Evolutionary conservation across 2,888 invertebrate species (phyloP).

Genomic region (Dyspetes luteomarginatus): DNA sequence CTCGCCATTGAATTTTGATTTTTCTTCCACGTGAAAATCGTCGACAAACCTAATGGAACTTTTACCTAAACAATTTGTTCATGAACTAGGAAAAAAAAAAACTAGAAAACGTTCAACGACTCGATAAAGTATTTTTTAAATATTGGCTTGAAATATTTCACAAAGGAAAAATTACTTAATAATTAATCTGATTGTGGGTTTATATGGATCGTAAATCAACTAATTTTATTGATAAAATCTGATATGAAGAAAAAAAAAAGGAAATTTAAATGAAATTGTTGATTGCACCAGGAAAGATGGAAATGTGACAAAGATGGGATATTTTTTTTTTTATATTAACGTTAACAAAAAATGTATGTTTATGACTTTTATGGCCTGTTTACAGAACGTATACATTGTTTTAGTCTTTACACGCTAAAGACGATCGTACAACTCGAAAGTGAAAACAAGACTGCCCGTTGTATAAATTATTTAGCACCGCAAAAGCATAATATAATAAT

Average conservation of each 20-base stretch:
- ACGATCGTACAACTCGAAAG: slow-evolving; percentile 67
- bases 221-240: too few relatives aligned
- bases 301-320: not conserved
- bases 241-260: not conserved
- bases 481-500: not conserved
- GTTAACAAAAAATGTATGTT: slow-evolving; percentile 30
- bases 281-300: not conserved
- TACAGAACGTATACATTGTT: slow-evolving; percentile 47
- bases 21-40: slow-evolving; percentile 18
- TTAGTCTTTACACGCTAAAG: slow-evolving; percentile 50
- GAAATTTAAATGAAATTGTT: not conserved
- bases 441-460: slow-evolving; percentile 66
- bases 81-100: too few relatives aligned
- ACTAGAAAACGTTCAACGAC: too few relatives aligned
- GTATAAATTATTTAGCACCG: slow-evolving; percentile 56
- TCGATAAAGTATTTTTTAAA: too few relatives aligned
- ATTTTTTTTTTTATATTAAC: not conserved
- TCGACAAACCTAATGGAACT: slow-evolving; percentile 9
- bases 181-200: too few relatives aligned
- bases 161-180: too few relatives aligned
- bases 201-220: too few relatives aligned
- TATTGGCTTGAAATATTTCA: too few relatives aligned
- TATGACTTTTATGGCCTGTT: slow-evolving; percentile 61
- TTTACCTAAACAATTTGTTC: too few relatives aligned
- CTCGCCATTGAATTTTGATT: slow-evolving; percentile 11